A percentile compares a stretch with the other conserved stretches of the same genome.
phyloP scores from a whole-genome alignment of 2,888 invertebrate genomes.

The Drosophila neotestacea region DNA sequence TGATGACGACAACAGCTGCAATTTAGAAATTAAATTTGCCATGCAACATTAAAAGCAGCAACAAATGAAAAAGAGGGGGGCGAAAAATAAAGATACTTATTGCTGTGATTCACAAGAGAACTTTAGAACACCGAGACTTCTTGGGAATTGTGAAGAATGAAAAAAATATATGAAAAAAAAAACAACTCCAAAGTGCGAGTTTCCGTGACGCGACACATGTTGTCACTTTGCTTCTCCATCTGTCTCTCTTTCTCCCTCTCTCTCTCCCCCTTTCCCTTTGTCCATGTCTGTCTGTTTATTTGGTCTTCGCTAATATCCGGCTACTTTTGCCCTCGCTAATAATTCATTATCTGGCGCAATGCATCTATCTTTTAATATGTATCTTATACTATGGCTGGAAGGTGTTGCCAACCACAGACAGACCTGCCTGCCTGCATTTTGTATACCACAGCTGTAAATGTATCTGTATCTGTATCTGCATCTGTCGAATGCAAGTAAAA shows the following conservation, averaged over 20 bases:
- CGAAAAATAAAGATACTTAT: background rate
- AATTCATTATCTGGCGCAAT: slow-evolving; percentile 67
- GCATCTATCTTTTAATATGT: slow-evolving; percentile 36
- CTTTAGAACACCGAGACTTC: slow-evolving; percentile 32
- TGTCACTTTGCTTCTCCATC: slow-evolving; percentile 50
- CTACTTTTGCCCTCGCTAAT: slow-evolving; percentile 61
- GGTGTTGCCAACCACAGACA: slow-evolving; percentile 48
- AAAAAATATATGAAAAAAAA: too few relatives aligned
- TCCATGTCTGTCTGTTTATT: background rate
- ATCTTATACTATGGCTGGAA: slow-evolving; percentile 28
- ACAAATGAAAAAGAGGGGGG: slow-evolving; percentile 34
- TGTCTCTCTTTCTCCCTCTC: background rate
- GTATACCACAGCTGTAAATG: background rate
- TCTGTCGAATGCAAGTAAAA: slow-evolving; percentile 15
- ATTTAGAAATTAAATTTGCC: slow-evolving; percentile 83
- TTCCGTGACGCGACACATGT: slow-evolving; percentile 68
- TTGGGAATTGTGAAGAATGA: slow-evolving; percentile 10
- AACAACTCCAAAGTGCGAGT: slow-evolving; percentile 39
- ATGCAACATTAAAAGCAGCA: slow-evolving; percentile 77
- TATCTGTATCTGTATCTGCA: slow-evolving; percentile 16
- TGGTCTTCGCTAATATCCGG: slow-evolving; percentile 70
- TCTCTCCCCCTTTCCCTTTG: background rate
- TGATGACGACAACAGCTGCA: slow-evolving; percentile 77
- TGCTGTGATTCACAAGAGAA: slow-evolving; percentile 60
- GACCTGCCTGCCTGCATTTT: slow-evolving; percentile 9